phyloP scores from a whole-genome alignment of 2,797 vertebrate genomes.

The Chaetodon trifasciatus region DNA sequence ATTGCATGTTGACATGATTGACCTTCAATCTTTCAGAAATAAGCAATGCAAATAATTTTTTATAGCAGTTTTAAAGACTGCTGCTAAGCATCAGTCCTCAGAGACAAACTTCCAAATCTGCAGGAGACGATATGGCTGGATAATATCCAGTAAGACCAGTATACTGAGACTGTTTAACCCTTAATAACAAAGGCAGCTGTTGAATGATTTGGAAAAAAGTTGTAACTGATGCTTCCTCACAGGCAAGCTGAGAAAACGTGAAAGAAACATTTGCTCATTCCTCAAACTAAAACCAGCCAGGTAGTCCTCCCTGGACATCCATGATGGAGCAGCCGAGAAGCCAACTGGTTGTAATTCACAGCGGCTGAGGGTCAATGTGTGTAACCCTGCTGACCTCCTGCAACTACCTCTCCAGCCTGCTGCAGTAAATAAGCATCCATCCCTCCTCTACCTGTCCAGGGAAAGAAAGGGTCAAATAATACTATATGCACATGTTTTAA shows the following conservation, averaged over 20 bases:
- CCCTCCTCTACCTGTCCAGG: not conserved
- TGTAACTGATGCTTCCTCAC: too few species aligned
- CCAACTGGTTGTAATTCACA: conserved; percentile 30
- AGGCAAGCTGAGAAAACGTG: not conserved
- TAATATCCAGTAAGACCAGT: not conserved
- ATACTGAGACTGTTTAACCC: not conserved
- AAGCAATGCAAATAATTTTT: not conserved
- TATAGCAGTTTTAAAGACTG: conserved; percentile 5
- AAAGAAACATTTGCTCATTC: not conserved
- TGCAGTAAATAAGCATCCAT: conserved; percentile 23
- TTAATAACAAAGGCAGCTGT: not conserved
- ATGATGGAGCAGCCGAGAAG: not conserved
- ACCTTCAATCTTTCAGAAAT: conserved; percentile 19
- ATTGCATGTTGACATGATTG: not conserved
- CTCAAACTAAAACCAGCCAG: conserved; percentile 1
- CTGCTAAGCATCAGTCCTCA: not conserved
- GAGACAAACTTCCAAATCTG: conserved; percentile 2
- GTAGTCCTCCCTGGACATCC: not conserved
- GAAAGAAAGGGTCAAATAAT: conserved; percentile 30
- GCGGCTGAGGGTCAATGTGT: conserved; percentile 25
- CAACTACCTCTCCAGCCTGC: not conserved
- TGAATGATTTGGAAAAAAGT: not conserved
- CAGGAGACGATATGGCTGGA: not conserved
- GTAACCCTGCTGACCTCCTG: conserved; percentile 7
- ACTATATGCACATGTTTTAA: conserved; percentile 15